Conservation (phyloP, 2,888 invertebrate genomes). For the Ennomos fuscantarius region DNA sequence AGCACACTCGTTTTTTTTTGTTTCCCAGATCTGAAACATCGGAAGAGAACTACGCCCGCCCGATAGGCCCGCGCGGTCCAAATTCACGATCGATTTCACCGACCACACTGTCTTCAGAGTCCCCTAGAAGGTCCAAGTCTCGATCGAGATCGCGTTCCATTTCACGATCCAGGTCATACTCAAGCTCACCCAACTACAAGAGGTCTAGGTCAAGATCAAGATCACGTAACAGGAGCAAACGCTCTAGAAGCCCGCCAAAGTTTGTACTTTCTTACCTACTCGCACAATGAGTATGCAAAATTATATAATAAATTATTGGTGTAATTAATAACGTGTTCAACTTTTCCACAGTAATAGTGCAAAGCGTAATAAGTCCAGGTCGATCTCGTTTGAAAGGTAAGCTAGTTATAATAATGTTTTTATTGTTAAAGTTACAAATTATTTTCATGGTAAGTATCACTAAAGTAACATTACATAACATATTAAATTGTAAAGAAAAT, state of each 20-base stretch:
- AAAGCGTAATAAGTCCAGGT: conserved; percentile 76
- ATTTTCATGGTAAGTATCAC: not conserved
- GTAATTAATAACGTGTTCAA: conserved; percentile 41
- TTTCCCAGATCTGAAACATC: conserved; percentile 51
- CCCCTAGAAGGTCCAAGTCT: conserved; percentile 43
- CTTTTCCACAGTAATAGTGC: conserved; percentile 66
- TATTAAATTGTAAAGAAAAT: no score
- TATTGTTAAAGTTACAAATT: conserved; percentile 31
- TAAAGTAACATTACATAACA: no score
- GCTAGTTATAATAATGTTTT: conserved; percentile 50
- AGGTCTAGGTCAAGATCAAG: conserved; percentile 47
- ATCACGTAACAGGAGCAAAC: conserved; percentile 60
- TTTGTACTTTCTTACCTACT: conserved; percentile 57
- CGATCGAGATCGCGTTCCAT: conserved; percentile 38
- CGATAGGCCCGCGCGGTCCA: conserved; percentile 67
- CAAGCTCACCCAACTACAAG: conserved; percentile 45
- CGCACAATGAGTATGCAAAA: no score
- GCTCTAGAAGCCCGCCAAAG: conserved; percentile 71
- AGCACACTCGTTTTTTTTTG: no score
- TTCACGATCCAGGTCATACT: conserved; percentile 36
- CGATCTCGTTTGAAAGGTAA: conserved; percentile 78
- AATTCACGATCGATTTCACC: conserved; percentile 45
- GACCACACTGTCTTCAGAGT: conserved; percentile 17
- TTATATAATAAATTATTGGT: not conserved
- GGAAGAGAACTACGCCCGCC: conserved; percentile 49